Evolutionary conservation across 2,113 vertebrate genomes (phyloP), one percentile per base, ranked within the genome.

Genomic region (Neodontobutis hainanensis): DNA sequence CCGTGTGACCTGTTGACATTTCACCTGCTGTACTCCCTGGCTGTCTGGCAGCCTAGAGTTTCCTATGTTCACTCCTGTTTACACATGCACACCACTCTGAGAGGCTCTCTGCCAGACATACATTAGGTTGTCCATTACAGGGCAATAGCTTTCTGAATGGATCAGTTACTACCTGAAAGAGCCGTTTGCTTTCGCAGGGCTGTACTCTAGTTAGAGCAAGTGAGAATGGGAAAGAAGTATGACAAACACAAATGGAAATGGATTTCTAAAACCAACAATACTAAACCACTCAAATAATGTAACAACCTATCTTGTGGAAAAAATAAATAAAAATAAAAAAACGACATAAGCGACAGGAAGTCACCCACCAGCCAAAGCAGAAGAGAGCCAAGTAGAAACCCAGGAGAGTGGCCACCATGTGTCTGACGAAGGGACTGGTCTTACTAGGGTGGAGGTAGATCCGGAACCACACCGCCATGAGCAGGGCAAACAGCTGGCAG

Each of bases 341-440:
- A 57, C 16, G 51, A 59, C 52, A 48, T 45, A 2, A 38, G 59
- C 44, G 74, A 77, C 14, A 64, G 61, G 55, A 43, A 52, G 19
- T 16, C 82, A 95, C 97, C 97, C 92, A 99, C 97, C 97, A 99
- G 92, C 97, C 97, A 80, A 99, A 99, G 93, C 97, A 99, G 94
- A 99, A 99, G 85, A 99, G 94, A 82, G 96, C 96, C 93, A 99
- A 92, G 90, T 99, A 98, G 90, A 98, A 95, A 86, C 97, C 97
- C 93, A 98, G 85, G 71, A 98, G 93, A 4, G 95, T 98, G 70
- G 97, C 97, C 75, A 99, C 96, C 80, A 97, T 91, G 85, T 99
- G 97, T 79, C 97, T 93, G 90, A 98, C 91, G 86, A 95, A 97
- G 10, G 96, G 95, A 87, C 95, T 99, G 67, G 96, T 96, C 92